Conservation (phyloP, 2,113 vertebrate species). For the Oenanthe oenanthe region DNA sequence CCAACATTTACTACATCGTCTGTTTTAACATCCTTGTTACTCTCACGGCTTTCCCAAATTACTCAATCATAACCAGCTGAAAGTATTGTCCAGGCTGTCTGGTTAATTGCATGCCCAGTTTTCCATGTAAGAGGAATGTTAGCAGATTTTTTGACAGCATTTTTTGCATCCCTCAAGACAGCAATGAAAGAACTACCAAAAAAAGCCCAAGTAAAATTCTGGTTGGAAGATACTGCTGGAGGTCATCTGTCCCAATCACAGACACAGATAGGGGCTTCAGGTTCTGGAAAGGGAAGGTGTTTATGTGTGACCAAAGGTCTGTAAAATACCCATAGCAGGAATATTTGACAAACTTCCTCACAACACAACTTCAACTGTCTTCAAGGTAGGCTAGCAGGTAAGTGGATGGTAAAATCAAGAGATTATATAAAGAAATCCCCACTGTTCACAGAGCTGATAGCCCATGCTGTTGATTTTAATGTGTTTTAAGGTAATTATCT, state of each 20-base stretch:
- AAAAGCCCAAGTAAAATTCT: neutral
- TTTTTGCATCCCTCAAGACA: neutral
- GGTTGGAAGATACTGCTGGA: neutral
- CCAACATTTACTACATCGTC: neutral
- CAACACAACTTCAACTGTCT: neutral
- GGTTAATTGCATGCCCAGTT: neutral
- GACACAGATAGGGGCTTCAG: neutral
- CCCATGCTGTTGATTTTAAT: neutral
- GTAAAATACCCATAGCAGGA: neutral
- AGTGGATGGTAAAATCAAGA: neutral
- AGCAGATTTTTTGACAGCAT: neutral
- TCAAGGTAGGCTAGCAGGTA: neutral
- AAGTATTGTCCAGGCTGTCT: neutral
- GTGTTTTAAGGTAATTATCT: neutral
- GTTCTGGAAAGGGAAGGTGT: neutral
- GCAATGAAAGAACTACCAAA: neutral
- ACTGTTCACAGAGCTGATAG: accelerated
- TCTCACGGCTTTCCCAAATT: neutral
- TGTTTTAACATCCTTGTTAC: neutral
- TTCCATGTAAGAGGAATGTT: neutral
- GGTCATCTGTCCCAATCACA: neutral
- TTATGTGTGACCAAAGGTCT: neutral
- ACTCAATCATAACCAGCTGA: neutral
- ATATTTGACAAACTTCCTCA: neutral
- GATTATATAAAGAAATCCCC: neutral